Base-by-base conservation (phyloP, 2,113 vertebrate genomes). In the Serilophus lunatus region DNA sequence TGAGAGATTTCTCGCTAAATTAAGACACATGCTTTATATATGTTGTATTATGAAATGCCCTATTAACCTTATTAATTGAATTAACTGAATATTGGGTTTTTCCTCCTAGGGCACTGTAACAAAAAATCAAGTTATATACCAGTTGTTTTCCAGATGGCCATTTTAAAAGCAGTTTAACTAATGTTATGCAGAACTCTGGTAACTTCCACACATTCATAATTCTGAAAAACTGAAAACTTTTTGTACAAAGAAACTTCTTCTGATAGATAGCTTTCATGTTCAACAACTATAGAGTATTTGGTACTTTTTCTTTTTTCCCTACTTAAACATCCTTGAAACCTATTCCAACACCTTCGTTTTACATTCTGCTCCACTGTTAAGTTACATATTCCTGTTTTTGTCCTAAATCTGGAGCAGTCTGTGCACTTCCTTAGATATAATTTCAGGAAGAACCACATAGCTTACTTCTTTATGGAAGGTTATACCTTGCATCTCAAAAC, bases 141-240 rank as follows among this genome's bases (percentile, higher is more conserved):
- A 68, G 24, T 31, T 78, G 13, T 65, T 51, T 82, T 61, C 50
- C 81, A 92, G 40, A 72, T 13, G 12, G 50, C 6, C 54, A 85
- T 87, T 95, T 85, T 14, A 66, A 91, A 89, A 92, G 13, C 23
- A 51, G 14, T 49, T 83, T 59, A 92, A 69, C 68, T 69, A 40
- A n/a, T 65, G 23, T 66, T 85, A 93, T 7, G 19, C n/a, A 68
- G 20, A 70, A n/a, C 8, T 5, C 23, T 80, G 85, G 35, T 33
- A 71, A 74, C 10, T 60, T 61, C 42, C 33, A 69, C 29, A 22
- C 7, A 77, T 61, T 69, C 36, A 60, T 6, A 50, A n/a, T 36
- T 74, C 38, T 20, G 35, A 85, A 82, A 87, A 87, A 29, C 8
- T 4, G 45, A 44, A 70, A 68, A 38, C 12, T n/a, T n/a, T 38